These are phyloP conservation scores for Lottia scabra DNA, from an alignment of 2,888 invertebrate species.

Conservation along the genomic window DNA sequence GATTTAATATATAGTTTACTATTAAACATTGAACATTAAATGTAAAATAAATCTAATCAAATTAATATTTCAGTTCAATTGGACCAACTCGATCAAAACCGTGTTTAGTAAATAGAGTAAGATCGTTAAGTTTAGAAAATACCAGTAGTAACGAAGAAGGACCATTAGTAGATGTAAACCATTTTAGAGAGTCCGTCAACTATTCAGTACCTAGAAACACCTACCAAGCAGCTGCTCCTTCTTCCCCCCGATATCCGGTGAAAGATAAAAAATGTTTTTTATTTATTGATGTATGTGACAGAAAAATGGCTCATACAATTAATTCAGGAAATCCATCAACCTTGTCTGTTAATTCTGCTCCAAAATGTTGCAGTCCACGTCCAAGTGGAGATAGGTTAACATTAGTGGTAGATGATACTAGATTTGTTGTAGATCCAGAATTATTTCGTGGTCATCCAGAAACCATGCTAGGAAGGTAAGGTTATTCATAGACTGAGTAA, in stretches of 20 bases:
- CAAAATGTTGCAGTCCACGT: conserved; percentile 1
- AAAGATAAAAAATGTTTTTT: neutral
- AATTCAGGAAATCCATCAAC: neutral
- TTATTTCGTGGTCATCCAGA: conserved; percentile 95
- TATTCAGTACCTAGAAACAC: conserved; percentile 2
- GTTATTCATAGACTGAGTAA: neutral
- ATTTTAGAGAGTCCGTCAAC: neutral
- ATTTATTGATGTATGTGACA: neutral
- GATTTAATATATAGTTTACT: no score
- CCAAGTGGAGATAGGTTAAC: conserved; percentile 53
- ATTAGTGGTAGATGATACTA: conserved; percentile 94
- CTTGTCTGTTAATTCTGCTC: neutral
- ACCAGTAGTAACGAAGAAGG: conserved; percentile 58
- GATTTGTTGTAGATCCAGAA: conserved; percentile 92
- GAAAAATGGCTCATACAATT: neutral
- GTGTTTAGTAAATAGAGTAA: conserved; percentile 56
- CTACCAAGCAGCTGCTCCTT: neutral
- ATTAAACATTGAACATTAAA: neutral
- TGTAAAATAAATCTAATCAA: no score
- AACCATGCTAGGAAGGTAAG: conserved; percentile 92
- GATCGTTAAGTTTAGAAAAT: conserved; percentile 58
- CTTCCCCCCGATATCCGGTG: neutral
- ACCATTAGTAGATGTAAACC: conserved; percentile 21
- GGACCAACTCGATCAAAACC: conserved; percentile 59
- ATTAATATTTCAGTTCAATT: conserved; percentile 45